Evolutionary conservation across 1,140 invertebrate species (phyloP), one percentile per base, ranked within the genome.

Genomic region (Sarcophaga bullata): DNA sequence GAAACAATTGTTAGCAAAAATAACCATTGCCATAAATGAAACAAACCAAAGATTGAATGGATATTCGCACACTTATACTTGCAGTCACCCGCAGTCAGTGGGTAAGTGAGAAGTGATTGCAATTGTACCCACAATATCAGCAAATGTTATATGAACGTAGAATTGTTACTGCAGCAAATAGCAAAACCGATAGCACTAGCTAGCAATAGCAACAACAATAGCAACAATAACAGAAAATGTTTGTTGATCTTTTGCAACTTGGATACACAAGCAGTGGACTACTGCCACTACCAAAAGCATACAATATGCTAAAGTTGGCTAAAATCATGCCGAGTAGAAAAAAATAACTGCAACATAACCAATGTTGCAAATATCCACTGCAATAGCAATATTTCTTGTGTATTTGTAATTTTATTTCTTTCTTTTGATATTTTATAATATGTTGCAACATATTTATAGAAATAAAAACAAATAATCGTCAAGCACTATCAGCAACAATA

Each of bases 381-480:
- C 19, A 78, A 52, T 78, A 50, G n/a, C 19, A 68, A 19, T 25
- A 52, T 48, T 78, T 50, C 17, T 72, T 19, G 7, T 72, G n/a
- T 72, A 25, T 19, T 19, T 25, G 62, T 25, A n/a, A 17, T 76
- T 76, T 10, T 58, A 58, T 76, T 47, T 47, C 6, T 76, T 76
- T 25, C 8, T 25, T 76, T 78, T 78, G 46, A 50, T 52, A 49
- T 49, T 50, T 19, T 52, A 78, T 78, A 78, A 78, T 78, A 78
- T 78, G 75, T 78, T 78, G 75, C 75, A 78, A 78, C 75, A 78
- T 78, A 50, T 78, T 78, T 78, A 78, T 78, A 78, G 48, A 78
- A 78, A 78, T n/a, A 78, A 78, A 78, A 78, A 78, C 75, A 78
- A 78, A 78, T 78, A 78, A 78, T 78, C 75, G 75, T 78, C 75